These are phyloP conservation scores for Torymus aiolomorphi DNA, from an alignment of 2,888 invertebrate genomes.

Conservation along the genomic window DNA sequence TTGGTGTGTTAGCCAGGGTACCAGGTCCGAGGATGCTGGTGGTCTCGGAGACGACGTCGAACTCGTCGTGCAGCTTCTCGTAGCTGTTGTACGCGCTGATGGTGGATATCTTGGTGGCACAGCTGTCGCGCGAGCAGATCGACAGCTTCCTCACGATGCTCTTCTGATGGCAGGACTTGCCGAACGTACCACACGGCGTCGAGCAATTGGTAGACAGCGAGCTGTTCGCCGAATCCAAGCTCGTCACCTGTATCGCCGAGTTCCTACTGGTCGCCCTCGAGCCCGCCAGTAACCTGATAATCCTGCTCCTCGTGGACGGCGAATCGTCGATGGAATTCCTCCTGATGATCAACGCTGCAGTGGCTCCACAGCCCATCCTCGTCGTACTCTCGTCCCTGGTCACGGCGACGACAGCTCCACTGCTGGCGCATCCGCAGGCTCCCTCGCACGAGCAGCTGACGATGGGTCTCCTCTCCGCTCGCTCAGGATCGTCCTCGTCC, in stretches of 20 bases:
- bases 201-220: constrained; percentile 61
- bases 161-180: constrained; percentile 52
- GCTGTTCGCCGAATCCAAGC: constrained; percentile 2
- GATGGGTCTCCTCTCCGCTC: not conserved
- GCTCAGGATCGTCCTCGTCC: constrained; percentile 33
- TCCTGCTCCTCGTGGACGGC: constrained; percentile 41
- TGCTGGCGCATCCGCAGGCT: constrained; percentile 68
- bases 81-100: constrained; percentile 64
- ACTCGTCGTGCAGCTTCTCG: constrained; percentile 66
- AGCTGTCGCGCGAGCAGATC: constrained; percentile 65
- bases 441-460: constrained; percentile 68
- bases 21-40: constrained; percentile 57
- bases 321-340: constrained; percentile 41
- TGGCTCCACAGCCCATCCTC: too few species aligned
- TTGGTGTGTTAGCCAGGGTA: constrained; percentile 44
- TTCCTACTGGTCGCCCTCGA: constrained; percentile 34
- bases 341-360: not conserved
- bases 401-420: not conserved
- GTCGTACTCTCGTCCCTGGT: not conserved
- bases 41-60: constrained; percentile 67
- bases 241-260: not conserved
- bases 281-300: constrained; percentile 59
- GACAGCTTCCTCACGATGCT: constrained; percentile 60
- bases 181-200: constrained; percentile 61
- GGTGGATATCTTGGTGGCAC: constrained; percentile 61